A percentile compares a stretch with the other conserved stretches of the same genome.
These are phyloP conservation scores for Megaceryle alcyon DNA, from an alignment of 2,797 vertebrate species.

Conservation along the genomic window DNA sequence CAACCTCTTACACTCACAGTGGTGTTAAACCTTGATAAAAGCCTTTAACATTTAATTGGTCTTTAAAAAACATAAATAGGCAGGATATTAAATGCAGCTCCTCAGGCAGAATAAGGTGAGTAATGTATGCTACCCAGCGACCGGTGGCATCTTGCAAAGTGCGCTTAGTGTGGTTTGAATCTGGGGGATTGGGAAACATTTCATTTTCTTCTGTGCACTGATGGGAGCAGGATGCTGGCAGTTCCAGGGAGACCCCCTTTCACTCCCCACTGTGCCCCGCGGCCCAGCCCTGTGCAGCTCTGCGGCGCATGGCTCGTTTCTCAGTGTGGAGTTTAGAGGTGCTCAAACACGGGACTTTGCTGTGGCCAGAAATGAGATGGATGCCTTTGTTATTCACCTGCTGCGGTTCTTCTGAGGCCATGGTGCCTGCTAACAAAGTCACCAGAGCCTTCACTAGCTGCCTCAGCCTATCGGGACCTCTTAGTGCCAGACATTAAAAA, in stretches of 20 bases:
- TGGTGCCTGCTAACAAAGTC: not conserved
- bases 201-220: not conserved
- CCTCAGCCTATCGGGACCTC: not conserved
- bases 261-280: not conserved
- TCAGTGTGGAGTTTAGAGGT: not conserved
- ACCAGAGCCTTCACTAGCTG: not conserved
- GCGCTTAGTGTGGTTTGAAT: not conserved
- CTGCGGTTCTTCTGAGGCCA: not conserved
- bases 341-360: not conserved
- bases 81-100: constrained; percentile 27
- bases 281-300: not conserved
- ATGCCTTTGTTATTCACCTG: not conserved
- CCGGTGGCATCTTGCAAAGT: constrained; percentile 6
- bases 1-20: not conserved
- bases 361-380: not conserved
- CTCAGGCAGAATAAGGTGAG: not conserved
- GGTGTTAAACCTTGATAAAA: constrained; percentile 19
- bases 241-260: not conserved
- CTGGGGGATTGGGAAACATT: not conserved
- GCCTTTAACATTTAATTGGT: constrained; percentile 57
- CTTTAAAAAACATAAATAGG: constrained; percentile 56
- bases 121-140: not conserved
- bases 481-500: not conserved
- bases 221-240: not conserved
- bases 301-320: not conserved